Conservation (phyloP, 2,888 invertebrate species). For the Oithona nana region DNA sequence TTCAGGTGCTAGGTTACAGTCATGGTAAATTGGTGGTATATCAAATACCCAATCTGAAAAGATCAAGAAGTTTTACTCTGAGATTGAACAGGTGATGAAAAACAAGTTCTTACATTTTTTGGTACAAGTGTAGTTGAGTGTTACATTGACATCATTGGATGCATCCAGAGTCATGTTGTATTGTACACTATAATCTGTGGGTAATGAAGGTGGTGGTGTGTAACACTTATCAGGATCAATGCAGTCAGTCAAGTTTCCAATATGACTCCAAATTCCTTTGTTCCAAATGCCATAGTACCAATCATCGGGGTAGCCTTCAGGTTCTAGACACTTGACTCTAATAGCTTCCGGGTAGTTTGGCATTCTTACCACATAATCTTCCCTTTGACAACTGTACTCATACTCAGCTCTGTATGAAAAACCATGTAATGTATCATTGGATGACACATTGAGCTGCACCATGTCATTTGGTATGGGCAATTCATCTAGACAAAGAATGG, state of each 20-base stretch:
- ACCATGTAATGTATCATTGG: neutral
- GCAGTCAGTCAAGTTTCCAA: neutral
- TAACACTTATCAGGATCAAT: neutral
- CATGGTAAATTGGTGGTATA: neutral
- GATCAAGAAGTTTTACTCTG: neutral
- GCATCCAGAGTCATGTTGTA: neutral
- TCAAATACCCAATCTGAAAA: conserved; percentile 1
- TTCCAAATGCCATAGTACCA: neutral
- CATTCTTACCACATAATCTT: neutral
- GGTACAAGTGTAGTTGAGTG: neutral
- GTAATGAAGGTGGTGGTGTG: neutral
- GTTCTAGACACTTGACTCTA: neutral
- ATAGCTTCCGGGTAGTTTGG: neutral
- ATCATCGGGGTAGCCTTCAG: neutral
- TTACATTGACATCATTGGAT: neutral
- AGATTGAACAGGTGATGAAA: neutral
- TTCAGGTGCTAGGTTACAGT: neutral
- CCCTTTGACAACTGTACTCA: neutral
- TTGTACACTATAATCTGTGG: neutral
- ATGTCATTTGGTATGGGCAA: neutral
- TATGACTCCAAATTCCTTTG: neutral
- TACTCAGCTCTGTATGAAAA: neutral
- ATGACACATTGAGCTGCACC: neutral
- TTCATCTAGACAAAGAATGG: neutral
- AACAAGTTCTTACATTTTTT: conserved; percentile 1